Conservation (phyloP, 2,888 invertebrate genomes). For the Nemoura dubitans region DNA sequence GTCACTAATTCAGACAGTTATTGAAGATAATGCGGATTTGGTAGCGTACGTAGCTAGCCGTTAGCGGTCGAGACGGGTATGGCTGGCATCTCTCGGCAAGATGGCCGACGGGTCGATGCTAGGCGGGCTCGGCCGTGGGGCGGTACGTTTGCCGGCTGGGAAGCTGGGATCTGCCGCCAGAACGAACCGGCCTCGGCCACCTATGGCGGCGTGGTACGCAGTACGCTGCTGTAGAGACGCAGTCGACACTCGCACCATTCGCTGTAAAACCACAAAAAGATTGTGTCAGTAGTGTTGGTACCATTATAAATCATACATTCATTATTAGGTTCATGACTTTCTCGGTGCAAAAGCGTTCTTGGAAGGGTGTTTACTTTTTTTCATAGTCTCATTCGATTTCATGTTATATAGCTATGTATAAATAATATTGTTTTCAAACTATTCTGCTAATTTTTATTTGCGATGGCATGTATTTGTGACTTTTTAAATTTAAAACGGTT, state of each 20-base stretch:
- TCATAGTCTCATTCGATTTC: no score
- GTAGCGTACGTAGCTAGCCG: no score
- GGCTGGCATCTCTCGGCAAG: not conserved
- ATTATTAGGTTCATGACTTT: not conserved
- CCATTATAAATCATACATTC: not conserved
- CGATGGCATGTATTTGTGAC: not conserved
- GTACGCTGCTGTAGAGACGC: no score
- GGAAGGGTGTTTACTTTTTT: not conserved
- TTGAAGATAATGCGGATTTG: no score
- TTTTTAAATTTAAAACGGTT: not conserved
- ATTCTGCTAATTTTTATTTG: not conserved
- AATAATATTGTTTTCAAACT: not conserved
- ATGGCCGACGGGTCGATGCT: not conserved
- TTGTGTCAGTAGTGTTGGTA: not conserved
- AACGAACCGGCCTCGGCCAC: not conserved
- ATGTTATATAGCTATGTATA: not conserved
- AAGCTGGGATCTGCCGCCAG: conserved; percentile 18
- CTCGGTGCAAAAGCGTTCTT: not conserved
- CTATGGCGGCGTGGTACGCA: not conserved
- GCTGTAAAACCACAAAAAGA: not conserved
- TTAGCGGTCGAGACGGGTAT: not conserved
- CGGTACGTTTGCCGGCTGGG: not conserved
- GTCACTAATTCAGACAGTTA: not conserved
- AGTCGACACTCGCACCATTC: not conserved
- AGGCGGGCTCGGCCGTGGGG: not conserved